Evolutionary conservation across 2,797 vertebrate species (phyloP).

Genomic region (Centropyge bicolor): DNA sequence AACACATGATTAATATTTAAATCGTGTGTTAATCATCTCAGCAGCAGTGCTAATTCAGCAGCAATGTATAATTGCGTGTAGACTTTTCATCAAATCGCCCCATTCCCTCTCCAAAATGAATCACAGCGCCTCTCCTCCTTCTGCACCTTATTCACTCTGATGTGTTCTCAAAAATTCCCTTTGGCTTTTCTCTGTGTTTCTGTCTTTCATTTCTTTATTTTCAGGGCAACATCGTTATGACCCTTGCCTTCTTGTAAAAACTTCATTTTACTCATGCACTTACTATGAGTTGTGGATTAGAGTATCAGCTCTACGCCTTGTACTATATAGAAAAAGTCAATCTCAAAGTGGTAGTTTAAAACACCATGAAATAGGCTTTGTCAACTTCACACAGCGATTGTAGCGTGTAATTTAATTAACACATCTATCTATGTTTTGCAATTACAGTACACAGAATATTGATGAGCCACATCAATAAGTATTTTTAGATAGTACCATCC

Average conservation of each 20-base stretch:
- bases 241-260: conserved; percentile 19
- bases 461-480: conserved; percentile 74
- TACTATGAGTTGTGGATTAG: conserved; percentile 24
- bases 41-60: conserved; percentile 55
- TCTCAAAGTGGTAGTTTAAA: conserved; percentile 40
- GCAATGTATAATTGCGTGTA: conserved; percentile 44
- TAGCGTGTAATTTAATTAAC: conserved; percentile 72
- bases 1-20: conserved; percentile 66
- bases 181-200: conserved; percentile 6
- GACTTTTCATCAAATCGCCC: conserved; percentile 59
- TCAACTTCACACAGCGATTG: conserved; percentile 52
- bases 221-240: background rate
- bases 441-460: conserved; percentile 68
- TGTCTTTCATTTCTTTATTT: conserved; percentile 27
- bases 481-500: conserved; percentile 70
- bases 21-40: conserved; percentile 63
- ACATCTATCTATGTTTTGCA: conserved; percentile 61
- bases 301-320: conserved; percentile 8
- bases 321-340: conserved; percentile 36
- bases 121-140: conserved; percentile 25
- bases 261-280: conserved; percentile 10
- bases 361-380: conserved; percentile 59
- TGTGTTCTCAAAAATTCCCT: conserved; percentile 11
- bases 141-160: conserved; percentile 12
- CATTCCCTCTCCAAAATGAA: conserved; percentile 34